Evolutionary conservation across 2,797 vertebrate species (phyloP).

Genomic region (Phaenicophaeus curvirostris): DNA sequence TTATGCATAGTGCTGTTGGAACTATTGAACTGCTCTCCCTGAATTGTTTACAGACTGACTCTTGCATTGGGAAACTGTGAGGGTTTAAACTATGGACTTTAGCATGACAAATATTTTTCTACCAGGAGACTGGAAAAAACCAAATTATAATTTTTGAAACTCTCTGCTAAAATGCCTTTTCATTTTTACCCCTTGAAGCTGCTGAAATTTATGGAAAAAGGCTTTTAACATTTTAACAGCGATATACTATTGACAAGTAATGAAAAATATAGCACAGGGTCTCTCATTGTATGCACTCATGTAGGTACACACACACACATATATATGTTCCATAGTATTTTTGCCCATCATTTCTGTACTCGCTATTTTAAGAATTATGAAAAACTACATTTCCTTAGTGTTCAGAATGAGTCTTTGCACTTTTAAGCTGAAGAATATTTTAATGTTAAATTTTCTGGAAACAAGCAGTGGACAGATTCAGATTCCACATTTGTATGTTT

Average conservation of each 20-base stretch:
- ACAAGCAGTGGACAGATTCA: background rate
- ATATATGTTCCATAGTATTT: background rate
- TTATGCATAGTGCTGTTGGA: background rate
- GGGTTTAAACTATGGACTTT: background rate
- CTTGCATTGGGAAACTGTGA: background rate
- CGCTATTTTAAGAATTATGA: constrained; percentile 9
- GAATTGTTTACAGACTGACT: background rate
- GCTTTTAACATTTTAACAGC: background rate
- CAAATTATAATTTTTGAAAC: background rate
- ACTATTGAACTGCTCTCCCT: background rate
- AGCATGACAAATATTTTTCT: background rate
- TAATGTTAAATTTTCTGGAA: background rate
- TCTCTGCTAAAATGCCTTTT: background rate
- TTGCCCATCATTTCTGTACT: background rate
- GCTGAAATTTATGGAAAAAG: background rate
- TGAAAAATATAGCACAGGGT: background rate
- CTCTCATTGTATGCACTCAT: background rate
- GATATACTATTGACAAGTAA: background rate
- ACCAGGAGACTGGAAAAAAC: background rate
- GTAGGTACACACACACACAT: background rate
- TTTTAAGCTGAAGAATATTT: constrained; percentile 1
- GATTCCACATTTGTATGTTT: background rate
- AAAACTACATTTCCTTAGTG: background rate
- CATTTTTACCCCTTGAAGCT: background rate
- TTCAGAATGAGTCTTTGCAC: background rate